A percentile compares a stretch with the other conserved stretches of the same genome.
phyloP scores from a whole-genome alignment of 1,140 invertebrate species.

The Trachymyrmex cornetzi region DNA sequence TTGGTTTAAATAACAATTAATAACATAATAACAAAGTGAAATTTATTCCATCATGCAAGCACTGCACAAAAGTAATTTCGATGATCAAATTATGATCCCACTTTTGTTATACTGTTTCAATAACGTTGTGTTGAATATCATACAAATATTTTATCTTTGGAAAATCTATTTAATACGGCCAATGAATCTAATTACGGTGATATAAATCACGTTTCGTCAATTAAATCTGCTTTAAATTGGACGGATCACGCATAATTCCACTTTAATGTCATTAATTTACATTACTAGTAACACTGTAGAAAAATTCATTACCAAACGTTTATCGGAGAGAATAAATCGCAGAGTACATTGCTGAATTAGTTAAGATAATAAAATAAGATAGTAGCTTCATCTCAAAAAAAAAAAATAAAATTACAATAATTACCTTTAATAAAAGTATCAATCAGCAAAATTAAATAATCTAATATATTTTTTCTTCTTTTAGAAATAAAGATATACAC shows the following conservation, averaged over 20 bases:
- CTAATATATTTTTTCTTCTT: background rate
- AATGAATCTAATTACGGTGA: conserved; percentile 35
- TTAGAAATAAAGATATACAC: background rate
- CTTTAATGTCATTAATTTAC: conserved; percentile 39
- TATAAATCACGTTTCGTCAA: conserved; percentile 13
- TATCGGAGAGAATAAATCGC: background rate
- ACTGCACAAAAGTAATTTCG: conserved; percentile 4
- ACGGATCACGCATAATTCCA: background rate
- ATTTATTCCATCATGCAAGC: conserved; percentile 27
- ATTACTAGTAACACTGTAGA: background rate
- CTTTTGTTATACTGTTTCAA: background rate
- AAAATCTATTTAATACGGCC: conserved; percentile 6
- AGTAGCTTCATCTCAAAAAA: background rate
- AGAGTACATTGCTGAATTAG: background rate
- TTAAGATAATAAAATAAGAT: background rate
- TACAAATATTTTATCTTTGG: conserved; percentile 28
- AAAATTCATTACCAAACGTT: conserved; percentile 4
- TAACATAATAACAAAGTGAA: background rate
- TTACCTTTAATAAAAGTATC: background rate
- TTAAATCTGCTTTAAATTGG: conserved; percentile 39
- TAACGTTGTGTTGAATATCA: background rate
- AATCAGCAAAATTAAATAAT: background rate
- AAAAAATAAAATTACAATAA: conserved; percentile 17
- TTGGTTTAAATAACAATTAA: conserved; percentile 32
- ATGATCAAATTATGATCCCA: background rate